Evolutionary conservation across 2,113 vertebrate genomes (phyloP).

Genomic region (Eonycteris spelaea): DNA sequence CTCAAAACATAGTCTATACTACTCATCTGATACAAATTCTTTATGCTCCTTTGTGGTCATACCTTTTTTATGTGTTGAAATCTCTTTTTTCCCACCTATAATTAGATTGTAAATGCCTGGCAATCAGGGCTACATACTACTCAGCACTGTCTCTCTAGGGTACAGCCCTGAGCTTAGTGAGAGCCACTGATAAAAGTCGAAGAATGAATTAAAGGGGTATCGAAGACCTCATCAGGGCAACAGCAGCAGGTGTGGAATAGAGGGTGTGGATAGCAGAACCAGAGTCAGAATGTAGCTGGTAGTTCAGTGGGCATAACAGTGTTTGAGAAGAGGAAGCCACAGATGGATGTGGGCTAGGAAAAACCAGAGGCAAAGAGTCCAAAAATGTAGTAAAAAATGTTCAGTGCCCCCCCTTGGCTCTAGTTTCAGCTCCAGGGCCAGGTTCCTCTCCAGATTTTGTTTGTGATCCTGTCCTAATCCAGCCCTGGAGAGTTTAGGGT

Average conservation of each 20-base stretch:
- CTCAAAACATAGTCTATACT: not conserved
- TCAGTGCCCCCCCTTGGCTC: not conserved
- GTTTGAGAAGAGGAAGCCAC: not conserved
- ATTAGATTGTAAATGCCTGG: not conserved
- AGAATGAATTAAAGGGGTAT: not conserved
- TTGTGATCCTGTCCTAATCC: conserved; percentile 46
- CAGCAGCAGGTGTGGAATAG: not conserved
- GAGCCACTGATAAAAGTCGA: not conserved
- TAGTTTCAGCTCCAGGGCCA: conserved; percentile 44
- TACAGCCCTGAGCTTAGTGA: not conserved
- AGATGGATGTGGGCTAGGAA: not conserved
- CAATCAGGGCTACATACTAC: not conserved
- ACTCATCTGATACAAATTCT: not conserved
- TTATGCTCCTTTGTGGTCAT: not conserved
- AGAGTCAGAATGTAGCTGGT: not conserved
- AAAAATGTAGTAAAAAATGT: not conserved
- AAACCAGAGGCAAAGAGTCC: no score
- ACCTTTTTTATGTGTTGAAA: not conserved
- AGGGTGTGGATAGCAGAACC: no score
- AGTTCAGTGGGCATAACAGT: accelerated
- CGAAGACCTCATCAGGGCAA: not conserved
- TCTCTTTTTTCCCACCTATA: not conserved
- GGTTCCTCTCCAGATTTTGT: conserved; percentile 68
- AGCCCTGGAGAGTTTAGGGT: conserved; percentile 66
- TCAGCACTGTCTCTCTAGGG: not conserved